A percentile compares a stretch with the other conserved stretches of the same genome.
Conservation (phyloP, 2,797 vertebrate genomes). For the Microcaecilia unicolor region DNA sequence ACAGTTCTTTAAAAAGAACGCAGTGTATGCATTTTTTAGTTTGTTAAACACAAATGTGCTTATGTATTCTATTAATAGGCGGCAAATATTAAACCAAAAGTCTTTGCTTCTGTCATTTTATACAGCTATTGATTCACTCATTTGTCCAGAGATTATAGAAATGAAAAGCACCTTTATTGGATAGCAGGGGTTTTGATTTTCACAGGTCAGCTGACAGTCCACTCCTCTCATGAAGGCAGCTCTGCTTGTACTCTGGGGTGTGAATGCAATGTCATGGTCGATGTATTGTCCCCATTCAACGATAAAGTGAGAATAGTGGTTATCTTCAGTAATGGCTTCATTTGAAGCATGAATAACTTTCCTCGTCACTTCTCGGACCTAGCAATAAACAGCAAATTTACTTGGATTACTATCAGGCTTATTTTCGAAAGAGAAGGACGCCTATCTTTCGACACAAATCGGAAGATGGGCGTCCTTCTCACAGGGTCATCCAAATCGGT, state of each 20-base stretch:
- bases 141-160: not conserved
- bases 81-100: too few species aligned
- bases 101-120: too few species aligned
- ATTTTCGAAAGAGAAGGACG: too few species aligned
- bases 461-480: too few species aligned
- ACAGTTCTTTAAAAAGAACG: too few species aligned
- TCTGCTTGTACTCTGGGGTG: conserved; percentile 65
- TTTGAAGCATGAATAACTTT: conserved; percentile 62
- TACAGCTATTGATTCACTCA: not conserved
- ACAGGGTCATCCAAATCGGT: too few species aligned
- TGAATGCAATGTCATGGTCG: conserved; percentile 80
- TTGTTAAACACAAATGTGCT: too few species aligned
- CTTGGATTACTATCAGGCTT: not conserved
- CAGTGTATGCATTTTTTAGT: too few species aligned
- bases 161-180: conserved; percentile 80
- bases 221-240: conserved; percentile 17
- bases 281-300: conserved; percentile 91
- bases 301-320: conserved; percentile 69
- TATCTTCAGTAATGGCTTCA: conserved; percentile 53
- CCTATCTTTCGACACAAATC: too few species aligned
- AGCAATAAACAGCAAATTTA: conserved; percentile 10
- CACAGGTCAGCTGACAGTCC: conserved; percentile 61
- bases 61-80: too few species aligned
- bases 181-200: conserved; percentile 70
- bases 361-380: conserved; percentile 78